These are phyloP conservation scores for Heliconius nattereri DNA, from an alignment of 1,140 invertebrate species.

Conservation along the genomic window DNA sequence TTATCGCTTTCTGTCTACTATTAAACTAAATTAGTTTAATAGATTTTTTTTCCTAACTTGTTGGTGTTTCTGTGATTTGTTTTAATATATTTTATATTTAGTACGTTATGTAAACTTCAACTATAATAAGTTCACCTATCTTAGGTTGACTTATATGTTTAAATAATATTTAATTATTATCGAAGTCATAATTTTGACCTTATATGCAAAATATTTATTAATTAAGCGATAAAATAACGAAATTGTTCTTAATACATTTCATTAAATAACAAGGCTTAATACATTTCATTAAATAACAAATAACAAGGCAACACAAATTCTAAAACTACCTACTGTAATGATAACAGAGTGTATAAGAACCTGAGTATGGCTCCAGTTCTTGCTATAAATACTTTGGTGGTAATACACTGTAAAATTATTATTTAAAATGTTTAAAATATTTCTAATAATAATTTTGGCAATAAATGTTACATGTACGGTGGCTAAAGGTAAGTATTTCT, in stretches of 20 bases:
- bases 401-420: not conserved
- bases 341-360: not conserved
- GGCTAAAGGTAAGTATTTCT: not conserved
- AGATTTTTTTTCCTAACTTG: not conserved
- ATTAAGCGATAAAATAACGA: no score
- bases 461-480: not conserved
- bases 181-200: no score
- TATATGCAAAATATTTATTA: no score
- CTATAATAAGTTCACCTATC: no score
- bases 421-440: not conserved
- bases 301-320: not conserved
- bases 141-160: no score
- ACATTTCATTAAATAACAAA: not conserved
- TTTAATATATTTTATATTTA: no score
- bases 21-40: constrained; percentile 36
- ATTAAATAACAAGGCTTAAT: not conserved
- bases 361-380: not conserved
- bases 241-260: no score
- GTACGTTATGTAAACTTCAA: no score
- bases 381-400: not conserved
- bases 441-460: not conserved
- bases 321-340: not conserved
- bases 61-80: no score
- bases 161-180: no score
- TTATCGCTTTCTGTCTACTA: constrained; percentile 48